Percentiles rank a stretch among this genome's conserved stretches.
Evolutionary conservation across 1,140 invertebrate species (phyloP).

Genomic region (Papilio polyxenes): DNA sequence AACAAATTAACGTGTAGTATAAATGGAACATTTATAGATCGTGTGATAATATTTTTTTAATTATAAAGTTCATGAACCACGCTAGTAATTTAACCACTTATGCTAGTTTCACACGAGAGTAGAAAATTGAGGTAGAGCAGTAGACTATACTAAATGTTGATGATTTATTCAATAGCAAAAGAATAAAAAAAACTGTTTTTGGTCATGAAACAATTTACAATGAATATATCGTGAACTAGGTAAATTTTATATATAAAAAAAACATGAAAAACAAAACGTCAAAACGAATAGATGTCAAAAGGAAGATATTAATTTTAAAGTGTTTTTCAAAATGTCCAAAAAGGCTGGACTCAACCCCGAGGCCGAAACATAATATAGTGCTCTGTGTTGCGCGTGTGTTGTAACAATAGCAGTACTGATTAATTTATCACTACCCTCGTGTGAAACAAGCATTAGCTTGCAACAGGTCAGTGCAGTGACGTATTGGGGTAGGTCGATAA

Average conservation of each 20-base stretch:
- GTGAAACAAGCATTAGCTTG: not conserved
- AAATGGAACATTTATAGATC: slow-evolving; percentile 21
- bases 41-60: slow-evolving; percentile 4
- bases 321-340: no score
- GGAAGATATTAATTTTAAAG: no score
- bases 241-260: no score
- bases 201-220: no score
- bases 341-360: no score
- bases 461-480: slow-evolving; percentile 21
- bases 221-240: no score
- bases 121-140: not conserved
- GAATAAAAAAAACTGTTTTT: no score
- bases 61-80: slow-evolving; percentile 30
- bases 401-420: not conserved
- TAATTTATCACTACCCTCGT: not conserved
- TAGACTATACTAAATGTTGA: not conserved
- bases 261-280: no score
- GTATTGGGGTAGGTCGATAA: slow-evolving; percentile 34
- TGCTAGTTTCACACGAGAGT: not conserved
- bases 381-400: not conserved
- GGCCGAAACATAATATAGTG: no score
- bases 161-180: no score
- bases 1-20: slow-evolving; percentile 23
- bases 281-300: no score
- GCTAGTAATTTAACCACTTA: not conserved